A percentile compares a stretch with the other conserved stretches of the same genome.
Evolutionary conservation across 2,888 invertebrate genomes (phyloP).

Genomic region (Empis stercorea): DNA sequence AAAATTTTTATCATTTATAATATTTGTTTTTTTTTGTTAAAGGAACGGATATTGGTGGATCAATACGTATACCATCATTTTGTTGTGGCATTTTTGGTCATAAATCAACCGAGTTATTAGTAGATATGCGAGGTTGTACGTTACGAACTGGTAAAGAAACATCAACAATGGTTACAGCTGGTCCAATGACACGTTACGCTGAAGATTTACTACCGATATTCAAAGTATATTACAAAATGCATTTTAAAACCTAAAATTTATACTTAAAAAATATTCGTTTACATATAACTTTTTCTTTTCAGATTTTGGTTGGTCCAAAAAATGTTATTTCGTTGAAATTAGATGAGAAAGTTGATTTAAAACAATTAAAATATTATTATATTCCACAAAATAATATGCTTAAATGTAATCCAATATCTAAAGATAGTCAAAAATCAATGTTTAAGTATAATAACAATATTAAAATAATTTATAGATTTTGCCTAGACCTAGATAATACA

Average conservation of each 20-base stretch:
- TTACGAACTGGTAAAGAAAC: conserved; percentile 52
- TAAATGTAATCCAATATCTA: conserved; percentile 54
- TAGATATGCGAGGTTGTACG: conserved; percentile 51
- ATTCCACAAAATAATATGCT: conserved; percentile 62
- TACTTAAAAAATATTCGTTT: no score
- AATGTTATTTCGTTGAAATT: conserved; percentile 43
- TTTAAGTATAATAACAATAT: conserved; percentile 36
- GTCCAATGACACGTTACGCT: conserved; percentile 68
- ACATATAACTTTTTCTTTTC: no score
- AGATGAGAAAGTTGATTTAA: conserved; percentile 47
- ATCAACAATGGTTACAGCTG: conserved; percentile 69
- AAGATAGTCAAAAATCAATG: conserved; percentile 52
- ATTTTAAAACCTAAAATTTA: no score
- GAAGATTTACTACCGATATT: conserved; percentile 69
- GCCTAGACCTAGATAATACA: no score
- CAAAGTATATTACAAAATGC: conserved; percentile 46
- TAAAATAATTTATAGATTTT: no score
- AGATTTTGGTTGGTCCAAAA: conserved; percentile 35
- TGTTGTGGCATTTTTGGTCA: conserved; percentile 79
- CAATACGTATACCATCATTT: conserved; percentile 77
- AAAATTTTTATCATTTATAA: no score
- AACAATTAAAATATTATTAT: conserved; percentile 60
- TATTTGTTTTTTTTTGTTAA: background rate
- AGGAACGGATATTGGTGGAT: conserved; percentile 92
- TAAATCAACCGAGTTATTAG: conserved; percentile 52